Conservation (phyloP, 2,888 invertebrate genomes). For the Volucella inflata region DNA sequence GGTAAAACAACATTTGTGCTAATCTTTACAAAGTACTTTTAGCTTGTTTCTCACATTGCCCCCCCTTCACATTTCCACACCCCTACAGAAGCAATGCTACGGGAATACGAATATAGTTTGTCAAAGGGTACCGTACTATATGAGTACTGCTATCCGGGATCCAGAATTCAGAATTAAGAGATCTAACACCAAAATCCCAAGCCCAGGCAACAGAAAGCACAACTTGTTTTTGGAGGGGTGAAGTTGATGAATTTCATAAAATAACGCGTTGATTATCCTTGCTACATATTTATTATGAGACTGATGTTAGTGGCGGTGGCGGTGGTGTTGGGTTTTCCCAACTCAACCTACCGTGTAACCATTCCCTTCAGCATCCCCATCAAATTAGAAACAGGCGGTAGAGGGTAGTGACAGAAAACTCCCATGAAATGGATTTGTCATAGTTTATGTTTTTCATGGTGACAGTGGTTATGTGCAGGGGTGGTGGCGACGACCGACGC, state of each 20-base stretch:
- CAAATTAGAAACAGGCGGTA: not conserved
- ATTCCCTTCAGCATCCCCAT: constrained; percentile 11
- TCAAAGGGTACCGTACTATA: constrained; percentile 47
- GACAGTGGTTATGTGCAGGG: not conserved
- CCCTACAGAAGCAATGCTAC: not conserved
- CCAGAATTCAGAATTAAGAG: too few species aligned
- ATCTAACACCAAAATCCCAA: too few species aligned
- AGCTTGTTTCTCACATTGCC: constrained; percentile 66
- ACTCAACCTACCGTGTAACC: constrained; percentile 49
- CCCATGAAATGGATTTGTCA: constrained; percentile 62
- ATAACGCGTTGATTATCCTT: constrained; percentile 74
- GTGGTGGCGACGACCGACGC: not conserved
- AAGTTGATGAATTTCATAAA: constrained; percentile 75
- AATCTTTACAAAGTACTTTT: constrained; percentile 75
- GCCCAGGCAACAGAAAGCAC: not conserved
- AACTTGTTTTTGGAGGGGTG: constrained; percentile 50
- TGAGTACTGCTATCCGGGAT: constrained; percentile 25
- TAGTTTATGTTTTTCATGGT: constrained; percentile 45
- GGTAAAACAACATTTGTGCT: constrained; percentile 75
- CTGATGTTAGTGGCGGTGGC: not conserved
- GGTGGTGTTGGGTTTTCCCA: constrained; percentile 3
- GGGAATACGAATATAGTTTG: constrained; percentile 4
- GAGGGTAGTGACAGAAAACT: constrained; percentile 9
- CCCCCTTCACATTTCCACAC: constrained; percentile 3
- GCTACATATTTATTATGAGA: constrained; percentile 66